These are phyloP conservation scores for Eumerus sabulonum DNA, from an alignment of 2,888 invertebrate genomes.

Conservation along the genomic window DNA sequence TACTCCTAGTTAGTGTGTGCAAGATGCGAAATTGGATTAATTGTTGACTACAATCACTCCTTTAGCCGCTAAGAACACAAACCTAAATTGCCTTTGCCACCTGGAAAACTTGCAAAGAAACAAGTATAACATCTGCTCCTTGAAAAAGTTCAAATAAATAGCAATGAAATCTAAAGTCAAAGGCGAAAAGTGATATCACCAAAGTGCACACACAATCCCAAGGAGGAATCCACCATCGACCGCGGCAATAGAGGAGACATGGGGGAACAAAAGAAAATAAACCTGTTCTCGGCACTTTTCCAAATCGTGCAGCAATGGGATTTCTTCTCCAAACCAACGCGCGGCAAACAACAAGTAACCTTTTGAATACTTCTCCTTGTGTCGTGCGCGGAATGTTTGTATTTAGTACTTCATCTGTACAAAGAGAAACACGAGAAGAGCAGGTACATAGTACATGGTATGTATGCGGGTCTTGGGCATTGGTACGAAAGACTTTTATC, in stretches of 20 bases:
- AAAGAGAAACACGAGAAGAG: slow-evolving; percentile 55
- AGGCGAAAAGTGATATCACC: slow-evolving; percentile 68
- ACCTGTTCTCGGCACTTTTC: slow-evolving; percentile 59
- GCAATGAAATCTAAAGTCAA: slow-evolving; percentile 53
- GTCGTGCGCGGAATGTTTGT: slow-evolving; percentile 58
- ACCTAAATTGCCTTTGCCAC: no score
- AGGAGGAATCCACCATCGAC: neutral
- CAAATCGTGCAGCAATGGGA: slow-evolving; percentile 53
- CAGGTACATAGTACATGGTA: slow-evolving; percentile 40
- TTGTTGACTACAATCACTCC: no score
- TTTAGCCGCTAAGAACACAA: no score
- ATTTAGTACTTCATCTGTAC: slow-evolving; percentile 44
- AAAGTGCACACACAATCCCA: slow-evolving; percentile 45
- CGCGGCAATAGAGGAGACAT: slow-evolving; percentile 13
- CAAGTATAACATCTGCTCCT: no score
- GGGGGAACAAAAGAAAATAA: slow-evolving; percentile 49
- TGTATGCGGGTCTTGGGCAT: slow-evolving; percentile 24
- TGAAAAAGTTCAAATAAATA: no score
- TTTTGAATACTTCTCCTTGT: slow-evolving; percentile 19
- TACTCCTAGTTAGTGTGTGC: no score
- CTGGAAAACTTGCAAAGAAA: no score
- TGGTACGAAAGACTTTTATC: neutral
- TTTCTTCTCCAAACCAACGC: slow-evolving; percentile 26
- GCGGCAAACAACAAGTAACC: neutral
- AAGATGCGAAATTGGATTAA: no score